Base-by-base conservation (phyloP, 1,140 invertebrate genomes). In the Phortica variegata region DNA sequence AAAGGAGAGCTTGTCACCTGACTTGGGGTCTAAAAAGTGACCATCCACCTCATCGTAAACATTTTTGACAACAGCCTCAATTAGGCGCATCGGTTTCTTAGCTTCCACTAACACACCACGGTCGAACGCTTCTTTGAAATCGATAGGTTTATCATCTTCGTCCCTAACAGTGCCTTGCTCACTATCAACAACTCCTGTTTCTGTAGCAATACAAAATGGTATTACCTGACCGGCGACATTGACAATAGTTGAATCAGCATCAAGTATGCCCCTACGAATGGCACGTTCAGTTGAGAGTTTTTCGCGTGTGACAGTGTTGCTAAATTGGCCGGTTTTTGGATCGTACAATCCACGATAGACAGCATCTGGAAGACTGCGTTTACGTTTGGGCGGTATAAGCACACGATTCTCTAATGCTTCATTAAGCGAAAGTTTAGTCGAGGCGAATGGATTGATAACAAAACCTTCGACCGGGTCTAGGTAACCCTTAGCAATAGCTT, bases 101-200 rank as follows among this genome's bases (percentile, higher is more conserved):
- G 88, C 84, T 80, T 94, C 88, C 34, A 90, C 81, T 2, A 95
- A 76, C 18, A 90, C 77, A n/a, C 91, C 91, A 56, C 83, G 79
- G 72, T 93, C 89, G 61, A 93, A 86, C 3, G 91, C 93, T 80
- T 93, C 88, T 34, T 86, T 83, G 56, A 95, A 89, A 77, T 92
- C 86, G 34, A 93, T 78, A n/a, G 82, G 80, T 61, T 85, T 80
- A 21, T 83, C 79, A 47, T 82, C 79, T 2, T 81, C 80, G 54
- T 84, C 78, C 23, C 80, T 74, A 16, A 88, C 83, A 5, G 84
- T 83, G 19, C 91, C 91, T 34, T 84, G 82, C 54, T 85, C 84
- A 5, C 85, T 81, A 75, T 95, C 87, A 26, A 95, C 82, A 29
- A 93, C 82, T 34, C 85, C 85, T 51, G 85, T 84, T 56, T 87